Evolutionary conservation across 2,888 invertebrate species (phyloP).

Genomic region (Gortyna flavago): DNA sequence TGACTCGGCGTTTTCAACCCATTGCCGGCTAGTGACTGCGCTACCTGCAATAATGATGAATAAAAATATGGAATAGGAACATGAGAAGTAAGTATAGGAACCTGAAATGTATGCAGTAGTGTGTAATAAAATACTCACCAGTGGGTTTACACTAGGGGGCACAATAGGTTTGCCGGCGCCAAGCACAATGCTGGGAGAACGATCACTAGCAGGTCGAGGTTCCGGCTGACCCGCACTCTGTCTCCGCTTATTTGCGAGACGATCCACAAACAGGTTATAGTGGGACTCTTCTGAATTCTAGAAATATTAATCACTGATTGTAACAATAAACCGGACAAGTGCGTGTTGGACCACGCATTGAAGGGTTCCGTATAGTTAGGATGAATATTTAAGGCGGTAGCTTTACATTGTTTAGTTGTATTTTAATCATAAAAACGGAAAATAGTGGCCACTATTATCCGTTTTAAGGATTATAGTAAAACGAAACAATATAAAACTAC

Average conservation of each 20-base stretch:
- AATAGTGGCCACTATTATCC: too few species aligned
- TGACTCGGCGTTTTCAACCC: slow-evolving; percentile 71
- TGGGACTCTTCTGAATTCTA: slow-evolving; percentile 93
- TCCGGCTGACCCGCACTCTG: slow-evolving; percentile 92
- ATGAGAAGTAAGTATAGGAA: not conserved
- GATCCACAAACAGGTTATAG: slow-evolving; percentile 93
- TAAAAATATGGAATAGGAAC: not conserved
- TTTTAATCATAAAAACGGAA: too few species aligned
- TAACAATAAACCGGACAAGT: not conserved
- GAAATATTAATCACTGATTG: slow-evolving; percentile 18
- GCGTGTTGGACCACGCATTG: not conserved
- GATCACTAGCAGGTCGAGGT: slow-evolving; percentile 77
- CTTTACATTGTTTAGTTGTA: too few species aligned
- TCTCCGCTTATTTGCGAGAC: slow-evolving; percentile 93
- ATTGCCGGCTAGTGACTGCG: slow-evolving; percentile 79
- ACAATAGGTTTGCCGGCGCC: slow-evolving; percentile 88
- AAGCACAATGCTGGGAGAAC: slow-evolving; percentile 86
- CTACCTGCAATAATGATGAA: slow-evolving; percentile 72
- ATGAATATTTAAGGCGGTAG: too few species aligned
- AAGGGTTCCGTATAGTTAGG: not conserved
- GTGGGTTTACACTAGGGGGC: slow-evolving; percentile 83
- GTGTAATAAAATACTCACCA: slow-evolving; percentile 74
- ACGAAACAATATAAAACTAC: too few species aligned
- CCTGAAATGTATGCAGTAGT: not conserved
- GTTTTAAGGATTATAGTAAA: too few species aligned